phyloP scores from a whole-genome alignment of 1,140 invertebrate species.

The Ceratina japonica region DNA sequence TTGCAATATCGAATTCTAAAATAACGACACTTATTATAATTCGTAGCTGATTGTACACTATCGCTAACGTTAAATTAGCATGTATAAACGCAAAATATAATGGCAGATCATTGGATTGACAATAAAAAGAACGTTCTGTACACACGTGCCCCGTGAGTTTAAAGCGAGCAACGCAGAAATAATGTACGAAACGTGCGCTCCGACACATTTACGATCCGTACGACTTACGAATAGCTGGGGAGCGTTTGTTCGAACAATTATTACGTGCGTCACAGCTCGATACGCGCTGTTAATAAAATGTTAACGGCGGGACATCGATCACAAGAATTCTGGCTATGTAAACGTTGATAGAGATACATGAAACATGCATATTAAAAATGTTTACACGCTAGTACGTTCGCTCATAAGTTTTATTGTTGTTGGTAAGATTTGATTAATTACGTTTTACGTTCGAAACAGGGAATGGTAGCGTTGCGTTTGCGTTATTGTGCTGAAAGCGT shows the following conservation, averaged over 20 bases:
- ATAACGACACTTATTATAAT: conserved; percentile 36
- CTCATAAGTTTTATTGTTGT: not conserved
- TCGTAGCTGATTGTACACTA: conserved; percentile 36
- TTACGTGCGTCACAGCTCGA: not conserved
- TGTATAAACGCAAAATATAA: conserved; percentile 52
- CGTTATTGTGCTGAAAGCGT: conserved; percentile 25
- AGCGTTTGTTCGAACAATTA: not conserved
- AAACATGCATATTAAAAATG: conserved; percentile 1
- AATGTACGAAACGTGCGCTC: conserved; percentile 18
- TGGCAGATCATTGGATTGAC: conserved; percentile 49
- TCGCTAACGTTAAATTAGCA: conserved; percentile 41
- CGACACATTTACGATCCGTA: conserved; percentile 31
- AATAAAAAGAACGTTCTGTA: conserved; percentile 42
- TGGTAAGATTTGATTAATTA: not conserved
- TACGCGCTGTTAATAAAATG: not conserved
- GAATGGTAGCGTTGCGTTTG: conserved; percentile 4
- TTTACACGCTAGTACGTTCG: not conserved
- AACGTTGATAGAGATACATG: conserved; percentile 11
- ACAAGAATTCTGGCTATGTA: not conserved
- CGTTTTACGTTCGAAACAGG: not conserved
- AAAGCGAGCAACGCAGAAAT: no score
- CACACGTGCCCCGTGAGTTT: conserved; percentile 24
- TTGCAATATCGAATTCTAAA: conserved; percentile 47
- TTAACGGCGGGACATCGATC: no score
- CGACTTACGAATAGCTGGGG: conserved; percentile 16